Conservation (phyloP, 2,797 vertebrate species). For the Sebastes hubbsi region DNA sequence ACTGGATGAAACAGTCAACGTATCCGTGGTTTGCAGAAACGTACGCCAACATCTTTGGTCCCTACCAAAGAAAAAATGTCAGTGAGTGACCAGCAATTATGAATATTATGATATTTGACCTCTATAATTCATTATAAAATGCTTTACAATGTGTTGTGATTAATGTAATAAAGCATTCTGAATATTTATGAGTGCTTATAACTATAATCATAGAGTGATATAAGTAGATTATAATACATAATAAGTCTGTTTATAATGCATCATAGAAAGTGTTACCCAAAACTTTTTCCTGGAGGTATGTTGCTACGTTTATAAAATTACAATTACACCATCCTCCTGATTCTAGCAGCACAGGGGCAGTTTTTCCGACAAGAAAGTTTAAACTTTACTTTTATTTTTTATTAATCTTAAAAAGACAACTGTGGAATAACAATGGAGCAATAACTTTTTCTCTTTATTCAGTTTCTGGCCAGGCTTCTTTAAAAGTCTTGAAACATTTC, state of each 20-base stretch:
- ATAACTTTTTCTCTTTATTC: not conserved
- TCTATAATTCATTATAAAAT: not conserved
- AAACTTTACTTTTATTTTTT: not conserved
- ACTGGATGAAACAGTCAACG: no score
- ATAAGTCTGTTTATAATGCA: not conserved
- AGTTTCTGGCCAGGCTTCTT: not conserved
- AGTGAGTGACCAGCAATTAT: no score
- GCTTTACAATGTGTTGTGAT: not conserved
- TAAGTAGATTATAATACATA: not conserved
- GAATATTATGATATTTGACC: not conserved
- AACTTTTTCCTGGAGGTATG: not conserved
- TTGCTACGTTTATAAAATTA: not conserved
- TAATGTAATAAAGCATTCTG: not conserved
- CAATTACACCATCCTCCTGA: not conserved
- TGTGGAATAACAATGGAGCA: not conserved
- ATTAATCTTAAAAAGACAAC: not conserved
- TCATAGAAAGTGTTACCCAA: not conserved
- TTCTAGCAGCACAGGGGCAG: not conserved
- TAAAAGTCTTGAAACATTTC: not conserved
- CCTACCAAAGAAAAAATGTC: no score
- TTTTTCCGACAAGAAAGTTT: not conserved
- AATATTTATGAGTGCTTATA: not conserved
- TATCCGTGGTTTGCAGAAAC: no score
- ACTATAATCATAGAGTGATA: not conserved
- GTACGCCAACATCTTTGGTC: no score